phyloP scores from a whole-genome alignment of 2,888 invertebrate genomes.

The Microctonus brassicae region DNA sequence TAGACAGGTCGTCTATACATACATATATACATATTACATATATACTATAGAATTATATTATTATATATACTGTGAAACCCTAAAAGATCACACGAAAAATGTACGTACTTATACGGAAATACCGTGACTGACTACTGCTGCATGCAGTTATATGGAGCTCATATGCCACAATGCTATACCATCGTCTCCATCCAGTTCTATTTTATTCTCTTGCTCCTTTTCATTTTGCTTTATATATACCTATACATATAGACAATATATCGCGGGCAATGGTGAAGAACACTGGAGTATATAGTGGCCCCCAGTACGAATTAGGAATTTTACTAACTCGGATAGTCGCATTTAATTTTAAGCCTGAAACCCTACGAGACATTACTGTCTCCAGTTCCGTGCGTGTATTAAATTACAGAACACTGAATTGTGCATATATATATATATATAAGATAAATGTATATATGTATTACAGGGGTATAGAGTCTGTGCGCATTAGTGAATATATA shows the following conservation, averaged over 20 bases:
- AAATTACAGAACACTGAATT: constrained; percentile 59
- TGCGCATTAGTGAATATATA: constrained; percentile 53
- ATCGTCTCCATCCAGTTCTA: constrained; percentile 14
- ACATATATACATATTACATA: too few relatives aligned
- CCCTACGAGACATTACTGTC: constrained; percentile 68
- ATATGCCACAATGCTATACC: background rate
- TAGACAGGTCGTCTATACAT: constrained; percentile 7
- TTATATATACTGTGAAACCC: constrained; percentile 60
- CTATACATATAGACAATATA: constrained; percentile 2
- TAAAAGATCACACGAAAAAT: constrained; percentile 69
- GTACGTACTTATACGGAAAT: constrained; percentile 53
- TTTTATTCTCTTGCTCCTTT: constrained; percentile 11
- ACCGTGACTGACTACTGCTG: constrained; percentile 33
- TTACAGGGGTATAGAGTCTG: constrained; percentile 41
- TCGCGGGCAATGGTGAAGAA: background rate
- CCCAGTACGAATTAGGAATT: constrained; percentile 67
- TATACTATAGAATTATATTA: constrained; percentile 7
- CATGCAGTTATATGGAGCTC: constrained; percentile 7
- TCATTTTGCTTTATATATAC: constrained; percentile 4
- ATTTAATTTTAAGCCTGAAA: constrained; percentile 70
- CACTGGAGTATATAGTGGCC: background rate
- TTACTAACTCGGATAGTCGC: constrained; percentile 69
- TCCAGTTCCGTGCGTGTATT: constrained; percentile 67
- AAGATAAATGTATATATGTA: background rate
- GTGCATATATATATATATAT: background rate